Evolutionary conservation across 2,113 vertebrate genomes (phyloP).

Genomic region (Cromileptes altivelis): DNA sequence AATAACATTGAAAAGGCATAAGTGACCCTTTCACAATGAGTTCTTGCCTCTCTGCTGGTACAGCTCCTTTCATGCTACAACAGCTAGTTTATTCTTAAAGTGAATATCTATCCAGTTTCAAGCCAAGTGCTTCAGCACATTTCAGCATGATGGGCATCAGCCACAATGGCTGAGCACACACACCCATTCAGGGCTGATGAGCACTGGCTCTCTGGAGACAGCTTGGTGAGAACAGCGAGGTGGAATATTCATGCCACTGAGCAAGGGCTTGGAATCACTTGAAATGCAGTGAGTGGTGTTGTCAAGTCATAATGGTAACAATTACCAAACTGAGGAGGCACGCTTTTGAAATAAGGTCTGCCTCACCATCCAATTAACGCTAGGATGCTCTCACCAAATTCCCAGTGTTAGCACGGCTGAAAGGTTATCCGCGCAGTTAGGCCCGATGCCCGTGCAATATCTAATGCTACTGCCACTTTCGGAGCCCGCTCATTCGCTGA

Average conservation of each 20-base stretch:
- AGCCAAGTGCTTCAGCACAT: slow-evolving; percentile 36
- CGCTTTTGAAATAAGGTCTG: slow-evolving; percentile 60
- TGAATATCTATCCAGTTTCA: slow-evolving; percentile 36
- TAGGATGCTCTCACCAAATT: slow-evolving; percentile 51
- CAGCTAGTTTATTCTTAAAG: slow-evolving; percentile 46
- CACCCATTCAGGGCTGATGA: slow-evolving; percentile 74
- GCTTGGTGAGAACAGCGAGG: slow-evolving; percentile 74
- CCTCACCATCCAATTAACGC: slow-evolving; percentile 66
- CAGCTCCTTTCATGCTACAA: slow-evolving; percentile 34
- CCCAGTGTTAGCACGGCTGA: slow-evolving; percentile 63
- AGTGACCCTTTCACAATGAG: slow-evolving; percentile 13
- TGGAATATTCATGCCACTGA: slow-evolving; percentile 83
- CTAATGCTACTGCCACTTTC: slow-evolving; percentile 52
- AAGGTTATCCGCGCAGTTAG: slow-evolving; percentile 71
- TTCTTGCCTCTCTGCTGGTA: slow-evolving; percentile 35
- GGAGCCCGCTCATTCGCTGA: slow-evolving; percentile 36
- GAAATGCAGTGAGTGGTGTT: slow-evolving; percentile 65
- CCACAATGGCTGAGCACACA: slow-evolving; percentile 66
- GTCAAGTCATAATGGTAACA: slow-evolving; percentile 68
- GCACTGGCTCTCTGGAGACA: slow-evolving; percentile 73
- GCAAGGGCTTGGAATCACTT: slow-evolving; percentile 65
- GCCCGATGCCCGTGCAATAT: slow-evolving; percentile 55
- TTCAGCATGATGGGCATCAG: slow-evolving; percentile 63
- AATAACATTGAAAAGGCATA: slow-evolving; percentile 1
- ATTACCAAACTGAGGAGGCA: slow-evolving; percentile 72